phyloP scores from a whole-genome alignment of 2,113 vertebrate species.

The Corynorhinus townsendii region DNA sequence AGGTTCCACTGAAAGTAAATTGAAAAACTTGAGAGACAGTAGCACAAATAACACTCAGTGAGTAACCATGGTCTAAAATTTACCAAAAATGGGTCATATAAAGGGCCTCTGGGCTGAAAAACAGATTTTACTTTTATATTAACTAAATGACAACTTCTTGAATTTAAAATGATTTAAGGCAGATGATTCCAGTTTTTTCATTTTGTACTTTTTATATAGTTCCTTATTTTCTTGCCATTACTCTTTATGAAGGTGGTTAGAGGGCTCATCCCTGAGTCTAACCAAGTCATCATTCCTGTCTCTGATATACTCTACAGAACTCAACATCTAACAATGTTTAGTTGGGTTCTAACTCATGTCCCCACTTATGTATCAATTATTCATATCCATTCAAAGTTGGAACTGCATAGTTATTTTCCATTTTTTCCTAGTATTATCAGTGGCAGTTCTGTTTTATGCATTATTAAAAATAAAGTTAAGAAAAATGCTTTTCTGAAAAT shows the following conservation, averaged over 20 bases:
- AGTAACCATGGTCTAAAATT: neutral
- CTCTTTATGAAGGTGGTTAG: neutral
- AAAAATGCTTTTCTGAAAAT: neutral
- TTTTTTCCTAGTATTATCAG: neutral
- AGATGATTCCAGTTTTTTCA: neutral
- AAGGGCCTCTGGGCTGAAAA: neutral
- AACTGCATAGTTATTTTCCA: neutral
- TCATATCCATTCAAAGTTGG: neutral
- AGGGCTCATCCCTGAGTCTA: neutral
- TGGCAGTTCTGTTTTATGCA: neutral
- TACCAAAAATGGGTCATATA: neutral
- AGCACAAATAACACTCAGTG: neutral
- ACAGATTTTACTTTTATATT: neutral
- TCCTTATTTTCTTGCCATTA: neutral
- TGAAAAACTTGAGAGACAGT: neutral
- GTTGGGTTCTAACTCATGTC: neutral
- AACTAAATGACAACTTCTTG: neutral
- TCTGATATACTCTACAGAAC: neutral
- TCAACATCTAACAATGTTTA: neutral
- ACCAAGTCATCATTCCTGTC: neutral
- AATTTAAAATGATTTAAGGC: neutral
- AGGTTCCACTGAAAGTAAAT: neutral
- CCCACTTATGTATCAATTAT: neutral
- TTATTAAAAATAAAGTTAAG: neutral
- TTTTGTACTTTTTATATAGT: neutral